Percentiles rank a stretch among this genome's conserved stretches.
phyloP scores from a whole-genome alignment of 2,888 invertebrate genomes.

The Crepidodera aurea region DNA sequence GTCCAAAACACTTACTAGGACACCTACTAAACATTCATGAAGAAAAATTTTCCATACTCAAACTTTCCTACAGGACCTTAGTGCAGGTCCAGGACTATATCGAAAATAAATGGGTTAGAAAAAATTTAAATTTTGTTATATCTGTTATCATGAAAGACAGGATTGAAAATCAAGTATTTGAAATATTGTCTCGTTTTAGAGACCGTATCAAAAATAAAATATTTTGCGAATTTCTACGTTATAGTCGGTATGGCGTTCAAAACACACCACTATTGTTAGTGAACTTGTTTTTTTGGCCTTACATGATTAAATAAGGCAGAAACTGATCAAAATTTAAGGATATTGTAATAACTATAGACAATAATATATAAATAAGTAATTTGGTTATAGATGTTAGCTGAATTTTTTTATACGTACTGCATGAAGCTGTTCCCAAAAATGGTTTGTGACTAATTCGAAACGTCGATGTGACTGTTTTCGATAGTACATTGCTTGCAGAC shows the following conservation, averaged over 20 bases:
- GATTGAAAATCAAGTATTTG: too few relatives aligned
- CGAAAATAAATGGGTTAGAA: too few relatives aligned
- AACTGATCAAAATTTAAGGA: constrained; percentile 35
- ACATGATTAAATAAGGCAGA: constrained; percentile 31
- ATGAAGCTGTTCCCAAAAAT: constrained; percentile 20
- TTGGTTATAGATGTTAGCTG: constrained; percentile 28
- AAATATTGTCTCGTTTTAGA: constrained; percentile 23
- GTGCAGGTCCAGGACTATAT: too few relatives aligned
- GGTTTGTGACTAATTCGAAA: constrained; percentile 13
- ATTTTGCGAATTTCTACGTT: not conserved
- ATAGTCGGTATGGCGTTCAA: not conserved
- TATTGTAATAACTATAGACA: constrained; percentile 40
- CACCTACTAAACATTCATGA: too few relatives aligned
- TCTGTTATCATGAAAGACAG: too few relatives aligned
- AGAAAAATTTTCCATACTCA: too few relatives aligned
- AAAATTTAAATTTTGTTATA: too few relatives aligned
- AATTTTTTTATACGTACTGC: constrained; percentile 28
- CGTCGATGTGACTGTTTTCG: constrained; percentile 10
- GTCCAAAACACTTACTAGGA: too few relatives aligned
- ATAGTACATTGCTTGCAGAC: constrained; percentile 11
- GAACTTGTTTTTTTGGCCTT: constrained; percentile 25
- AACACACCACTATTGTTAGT: not conserved
- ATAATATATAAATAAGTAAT: constrained; percentile 33
- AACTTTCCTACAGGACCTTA: too few relatives aligned
- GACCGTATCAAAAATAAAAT: not conserved